Conservation (phyloP, 2,888 invertebrate genomes). For the Dasypolia templi region DNA sequence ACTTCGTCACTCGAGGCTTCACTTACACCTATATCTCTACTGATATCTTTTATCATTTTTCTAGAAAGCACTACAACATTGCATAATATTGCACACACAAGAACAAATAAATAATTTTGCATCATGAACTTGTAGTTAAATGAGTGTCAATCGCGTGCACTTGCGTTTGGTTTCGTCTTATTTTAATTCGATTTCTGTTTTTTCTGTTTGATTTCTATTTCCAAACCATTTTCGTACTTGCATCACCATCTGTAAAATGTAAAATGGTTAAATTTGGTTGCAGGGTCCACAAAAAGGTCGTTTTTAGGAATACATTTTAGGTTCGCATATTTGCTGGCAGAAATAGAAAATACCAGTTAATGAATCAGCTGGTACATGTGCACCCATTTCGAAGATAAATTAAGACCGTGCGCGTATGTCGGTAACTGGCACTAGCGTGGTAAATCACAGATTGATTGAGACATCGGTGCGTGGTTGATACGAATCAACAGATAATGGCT, state of each 20-base stretch:
- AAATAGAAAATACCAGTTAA: constrained; percentile 1
- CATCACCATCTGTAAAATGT: constrained; percentile 76
- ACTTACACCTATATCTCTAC: constrained; percentile 1
- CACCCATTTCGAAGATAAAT: constrained; percentile 1
- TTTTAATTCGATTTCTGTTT: constrained; percentile 70
- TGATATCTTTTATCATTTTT: background rate
- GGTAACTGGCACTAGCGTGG: background rate
- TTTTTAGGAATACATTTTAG: background rate
- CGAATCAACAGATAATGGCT: constrained; percentile 25
- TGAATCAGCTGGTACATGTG: constrained; percentile 1
- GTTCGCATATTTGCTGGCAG: background rate
- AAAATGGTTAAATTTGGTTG: constrained; percentile 9
- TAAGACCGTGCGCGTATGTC: background rate
- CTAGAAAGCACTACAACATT: constrained; percentile 5
- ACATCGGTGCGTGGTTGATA: constrained; percentile 5
- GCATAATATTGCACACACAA: constrained; percentile 29
- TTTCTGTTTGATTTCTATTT: constrained; percentile 73
- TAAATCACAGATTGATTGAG: constrained; percentile 37
- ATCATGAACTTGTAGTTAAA: constrained; percentile 17
- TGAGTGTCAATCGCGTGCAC: background rate
- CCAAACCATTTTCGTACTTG: constrained; percentile 73
- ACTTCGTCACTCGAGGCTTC: background rate
- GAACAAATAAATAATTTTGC: constrained; percentile 25
- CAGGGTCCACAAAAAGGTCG: background rate
- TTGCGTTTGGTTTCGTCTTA: constrained; percentile 4